phyloP scores from a whole-genome alignment of 2,888 invertebrate genomes.

The Eristalis intricaria region DNA sequence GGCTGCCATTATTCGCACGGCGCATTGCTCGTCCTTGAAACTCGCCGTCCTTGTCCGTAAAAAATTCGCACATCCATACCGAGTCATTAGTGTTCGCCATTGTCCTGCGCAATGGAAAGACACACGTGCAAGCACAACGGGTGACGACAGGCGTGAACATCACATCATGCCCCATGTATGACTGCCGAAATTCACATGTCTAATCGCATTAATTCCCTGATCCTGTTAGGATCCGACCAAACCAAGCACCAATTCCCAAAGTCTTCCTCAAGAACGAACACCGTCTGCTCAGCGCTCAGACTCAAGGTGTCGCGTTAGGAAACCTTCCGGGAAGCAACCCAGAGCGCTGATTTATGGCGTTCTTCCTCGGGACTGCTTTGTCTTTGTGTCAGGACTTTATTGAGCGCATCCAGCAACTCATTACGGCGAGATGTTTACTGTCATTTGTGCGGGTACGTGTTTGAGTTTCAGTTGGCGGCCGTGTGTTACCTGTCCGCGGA shows the following conservation, averaged over 20 bases:
- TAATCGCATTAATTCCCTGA: background rate
- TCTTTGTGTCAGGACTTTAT: background rate
- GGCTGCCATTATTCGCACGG: background rate
- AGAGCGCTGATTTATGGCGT: background rate
- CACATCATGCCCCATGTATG: background rate
- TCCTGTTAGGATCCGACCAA: background rate
- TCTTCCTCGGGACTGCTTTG: background rate
- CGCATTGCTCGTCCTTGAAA: background rate
- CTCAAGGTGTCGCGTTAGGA: background rate
- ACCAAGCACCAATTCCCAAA: background rate
- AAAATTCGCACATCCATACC: background rate
- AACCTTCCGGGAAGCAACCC: background rate
- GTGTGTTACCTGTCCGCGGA: slow-evolving; percentile 29
- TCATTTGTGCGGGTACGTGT: slow-evolving; percentile 20
- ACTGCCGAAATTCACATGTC: background rate
- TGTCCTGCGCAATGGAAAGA: background rate
- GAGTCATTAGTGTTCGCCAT: background rate
- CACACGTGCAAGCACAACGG: background rate
- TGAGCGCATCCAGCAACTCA: slow-evolving; percentile 9
- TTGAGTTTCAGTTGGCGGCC: background rate
- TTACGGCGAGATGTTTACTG: slow-evolving; percentile 28
- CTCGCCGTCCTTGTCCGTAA: background rate
- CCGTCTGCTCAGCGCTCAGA: background rate
- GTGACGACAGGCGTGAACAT: background rate
- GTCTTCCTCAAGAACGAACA: background rate